phyloP scores from a whole-genome alignment of 2,797 vertebrate species.

The Smutsia temminckii region DNA sequence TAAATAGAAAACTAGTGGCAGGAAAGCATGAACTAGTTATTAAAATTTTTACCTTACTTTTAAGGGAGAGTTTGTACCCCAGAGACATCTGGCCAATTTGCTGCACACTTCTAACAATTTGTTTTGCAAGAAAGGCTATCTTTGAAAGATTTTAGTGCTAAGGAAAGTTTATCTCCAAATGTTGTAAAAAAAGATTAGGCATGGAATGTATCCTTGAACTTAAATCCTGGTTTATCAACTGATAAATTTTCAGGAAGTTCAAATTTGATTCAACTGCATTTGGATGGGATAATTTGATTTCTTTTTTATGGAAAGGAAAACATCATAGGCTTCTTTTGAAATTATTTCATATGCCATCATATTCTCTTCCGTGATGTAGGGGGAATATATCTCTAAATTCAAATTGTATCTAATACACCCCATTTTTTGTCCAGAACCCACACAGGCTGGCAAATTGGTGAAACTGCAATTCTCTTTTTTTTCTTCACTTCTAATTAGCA shows the following conservation, averaged over 20 bases:
- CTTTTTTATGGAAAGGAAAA: constrained; percentile 52
- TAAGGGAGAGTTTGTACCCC: background rate
- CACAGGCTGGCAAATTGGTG: background rate
- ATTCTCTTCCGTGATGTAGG: background rate
- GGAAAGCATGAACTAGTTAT: background rate
- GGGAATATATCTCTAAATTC: background rate
- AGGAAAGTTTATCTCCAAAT: constrained; percentile 66
- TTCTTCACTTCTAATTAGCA: background rate
- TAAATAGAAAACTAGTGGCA: background rate
- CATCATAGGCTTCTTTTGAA: constrained; percentile 49
- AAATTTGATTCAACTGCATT: constrained; percentile 55
- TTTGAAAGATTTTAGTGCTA: constrained; percentile 62
- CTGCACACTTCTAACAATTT: constrained; percentile 55
- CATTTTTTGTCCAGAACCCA: background rate
- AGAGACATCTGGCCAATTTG: constrained; percentile 65
- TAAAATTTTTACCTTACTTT: constrained; percentile 50
- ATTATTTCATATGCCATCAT: background rate
- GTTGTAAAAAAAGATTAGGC: constrained; percentile 76
- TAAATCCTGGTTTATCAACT: constrained; percentile 69
- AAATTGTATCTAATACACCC: background rate
- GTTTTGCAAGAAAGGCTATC: constrained; percentile 56
- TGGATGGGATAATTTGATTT: constrained; percentile 52
- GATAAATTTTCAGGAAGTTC: constrained; percentile 75
- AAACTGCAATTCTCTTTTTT: background rate
- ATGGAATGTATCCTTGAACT: constrained; percentile 76